phyloP scores from a whole-genome alignment of 2,113 vertebrate species.

The Mesitornis unicolor region DNA sequence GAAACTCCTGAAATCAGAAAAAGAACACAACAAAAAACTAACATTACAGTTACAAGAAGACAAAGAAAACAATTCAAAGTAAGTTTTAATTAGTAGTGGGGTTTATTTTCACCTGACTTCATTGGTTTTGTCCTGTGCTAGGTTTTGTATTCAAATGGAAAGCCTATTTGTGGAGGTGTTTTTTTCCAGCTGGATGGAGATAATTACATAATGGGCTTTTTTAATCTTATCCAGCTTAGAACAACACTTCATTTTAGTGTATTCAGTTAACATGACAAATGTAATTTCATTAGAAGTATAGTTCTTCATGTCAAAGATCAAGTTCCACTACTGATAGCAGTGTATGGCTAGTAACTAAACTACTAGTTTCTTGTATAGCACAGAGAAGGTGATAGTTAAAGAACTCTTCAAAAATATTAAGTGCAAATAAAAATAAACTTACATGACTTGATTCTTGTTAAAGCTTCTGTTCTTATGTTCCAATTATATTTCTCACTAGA shows the following conservation, averaged over 20 bases:
- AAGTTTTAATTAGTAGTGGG: constrained; percentile 55
- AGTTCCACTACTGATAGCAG: not conserved
- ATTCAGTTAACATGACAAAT: not conserved
- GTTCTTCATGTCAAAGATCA: not conserved
- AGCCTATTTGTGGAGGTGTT: not conserved
- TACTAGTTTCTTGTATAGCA: not conserved
- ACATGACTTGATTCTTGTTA: not conserved
- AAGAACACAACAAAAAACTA: constrained; percentile 80
- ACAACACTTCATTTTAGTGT: not conserved
- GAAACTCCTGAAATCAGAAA: constrained; percentile 81
- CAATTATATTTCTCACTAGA: not conserved
- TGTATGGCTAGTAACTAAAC: not conserved
- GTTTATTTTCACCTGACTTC: not conserved
- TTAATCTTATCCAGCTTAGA: not conserved
- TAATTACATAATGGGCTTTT: not conserved
- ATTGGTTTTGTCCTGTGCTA: not conserved
- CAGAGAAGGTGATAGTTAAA: not conserved
- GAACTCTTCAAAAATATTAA: not conserved
- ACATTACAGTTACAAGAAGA: constrained; percentile 86
- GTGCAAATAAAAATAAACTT: not conserved
- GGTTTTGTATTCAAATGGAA: not conserved
- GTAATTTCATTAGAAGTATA: not conserved
- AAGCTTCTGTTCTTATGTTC: not conserved
- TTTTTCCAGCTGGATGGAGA: not conserved
- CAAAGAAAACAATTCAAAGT: constrained; percentile 90